Conservation (phyloP, 2,888 invertebrate genomes). For the Watsonalla binaria region DNA sequence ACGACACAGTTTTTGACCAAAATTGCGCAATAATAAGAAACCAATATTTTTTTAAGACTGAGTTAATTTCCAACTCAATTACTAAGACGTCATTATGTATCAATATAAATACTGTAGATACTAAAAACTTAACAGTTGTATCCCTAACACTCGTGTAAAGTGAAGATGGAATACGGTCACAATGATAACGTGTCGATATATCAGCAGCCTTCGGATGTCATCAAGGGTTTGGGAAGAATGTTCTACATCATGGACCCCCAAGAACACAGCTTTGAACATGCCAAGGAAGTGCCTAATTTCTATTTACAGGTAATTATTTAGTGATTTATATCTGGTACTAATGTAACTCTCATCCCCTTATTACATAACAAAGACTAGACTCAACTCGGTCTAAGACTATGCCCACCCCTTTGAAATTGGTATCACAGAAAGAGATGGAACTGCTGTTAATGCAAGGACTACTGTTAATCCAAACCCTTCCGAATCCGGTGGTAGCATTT, state of each 20-base stretch:
- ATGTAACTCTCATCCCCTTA: too few relatives aligned
- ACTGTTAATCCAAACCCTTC: too few relatives aligned
- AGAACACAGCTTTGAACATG: slow-evolving; percentile 76
- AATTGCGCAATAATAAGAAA: slow-evolving; percentile 1
- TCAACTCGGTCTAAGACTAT: too few relatives aligned
- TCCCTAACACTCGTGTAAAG: neutral
- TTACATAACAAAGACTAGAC: too few relatives aligned
- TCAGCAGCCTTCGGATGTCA: slow-evolving; percentile 7
- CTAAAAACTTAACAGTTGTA: neutral
- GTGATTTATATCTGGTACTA: too few relatives aligned
- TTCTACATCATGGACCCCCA: slow-evolving; percentile 82
- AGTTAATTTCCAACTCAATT: neutral
- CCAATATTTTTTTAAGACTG: neutral
- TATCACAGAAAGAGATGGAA: too few relatives aligned
- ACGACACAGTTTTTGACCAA: too few relatives aligned
- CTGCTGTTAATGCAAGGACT: too few relatives aligned
- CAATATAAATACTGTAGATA: slow-evolving; percentile 4
- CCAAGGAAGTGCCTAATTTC: slow-evolving; percentile 82
- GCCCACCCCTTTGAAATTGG: too few relatives aligned
- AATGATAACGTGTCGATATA: slow-evolving; percentile 7
- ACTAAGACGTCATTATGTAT: slow-evolving; percentile 1
- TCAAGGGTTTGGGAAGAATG: slow-evolving; percentile 74
- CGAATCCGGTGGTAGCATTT: too few relatives aligned
- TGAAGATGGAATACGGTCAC: slow-evolving; percentile 8
- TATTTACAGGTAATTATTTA: slow-evolving; percentile 79